Evolutionary conservation across 2,797 vertebrate species (phyloP).

Genomic region (Luscinia megarhynchos): DNA sequence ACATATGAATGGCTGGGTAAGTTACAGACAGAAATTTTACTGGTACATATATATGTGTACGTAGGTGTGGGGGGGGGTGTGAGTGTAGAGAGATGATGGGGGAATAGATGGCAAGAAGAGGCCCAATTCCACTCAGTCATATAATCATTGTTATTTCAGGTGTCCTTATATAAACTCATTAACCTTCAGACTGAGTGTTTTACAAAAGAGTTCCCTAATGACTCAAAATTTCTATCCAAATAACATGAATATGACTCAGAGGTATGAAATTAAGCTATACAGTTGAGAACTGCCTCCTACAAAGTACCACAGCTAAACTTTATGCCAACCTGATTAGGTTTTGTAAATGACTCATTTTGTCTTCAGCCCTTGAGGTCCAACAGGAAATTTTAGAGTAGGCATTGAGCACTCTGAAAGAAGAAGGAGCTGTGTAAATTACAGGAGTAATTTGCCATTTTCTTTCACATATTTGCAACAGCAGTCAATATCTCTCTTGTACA

Average conservation of each 20-base stretch:
- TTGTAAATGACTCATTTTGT: rapidly evolving
- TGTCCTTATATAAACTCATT: neutral
- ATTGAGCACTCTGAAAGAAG: neutral
- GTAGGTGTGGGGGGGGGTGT: neutral
- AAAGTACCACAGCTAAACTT: neutral
- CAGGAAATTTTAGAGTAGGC: neutral
- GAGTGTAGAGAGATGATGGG: neutral
- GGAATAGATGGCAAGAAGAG: neutral
- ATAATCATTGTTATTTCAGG: neutral
- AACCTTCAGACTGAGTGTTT: neutral
- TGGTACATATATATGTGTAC: no score
- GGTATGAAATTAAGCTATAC: neutral
- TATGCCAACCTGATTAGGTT: neutral
- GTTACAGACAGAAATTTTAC: neutral
- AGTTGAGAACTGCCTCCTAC: neutral
- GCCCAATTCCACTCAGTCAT: neutral
- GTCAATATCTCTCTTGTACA: neutral
- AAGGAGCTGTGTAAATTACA: neutral
- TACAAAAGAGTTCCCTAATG: neutral
- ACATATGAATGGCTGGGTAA: neutral
- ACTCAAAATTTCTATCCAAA: neutral
- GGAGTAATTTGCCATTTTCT: neutral
- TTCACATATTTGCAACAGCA: neutral
- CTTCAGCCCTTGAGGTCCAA: neutral
- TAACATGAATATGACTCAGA: neutral